phyloP scores from a whole-genome alignment of 1,140 invertebrate species.

The Saxidomus purpurata region DNA sequence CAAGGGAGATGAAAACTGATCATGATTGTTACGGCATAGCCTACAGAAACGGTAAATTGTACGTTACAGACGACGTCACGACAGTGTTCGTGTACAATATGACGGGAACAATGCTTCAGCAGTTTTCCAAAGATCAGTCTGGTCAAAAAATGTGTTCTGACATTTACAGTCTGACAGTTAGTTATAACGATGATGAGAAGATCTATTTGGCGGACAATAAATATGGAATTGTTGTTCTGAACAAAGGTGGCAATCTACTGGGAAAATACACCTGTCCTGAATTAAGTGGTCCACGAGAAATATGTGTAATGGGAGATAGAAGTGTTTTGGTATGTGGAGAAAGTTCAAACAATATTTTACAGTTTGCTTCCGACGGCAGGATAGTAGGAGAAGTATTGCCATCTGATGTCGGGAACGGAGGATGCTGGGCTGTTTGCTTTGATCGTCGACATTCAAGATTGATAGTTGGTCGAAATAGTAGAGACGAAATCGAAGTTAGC shows the following conservation, averaged over 20 bases:
- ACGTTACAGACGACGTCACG: neutral
- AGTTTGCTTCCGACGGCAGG: neutral
- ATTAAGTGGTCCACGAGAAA: neutral
- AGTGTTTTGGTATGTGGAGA: neutral
- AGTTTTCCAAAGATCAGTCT: neutral
- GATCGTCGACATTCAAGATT: neutral
- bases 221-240: neutral
- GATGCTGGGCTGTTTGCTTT: neutral
- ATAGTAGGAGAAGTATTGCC: neutral
- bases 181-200: neutral
- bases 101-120: neutral
- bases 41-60: neutral
- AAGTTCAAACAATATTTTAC: neutral
- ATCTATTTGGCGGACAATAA: neutral
- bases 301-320: neutral
- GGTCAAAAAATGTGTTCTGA: neutral
- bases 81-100: neutral
- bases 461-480: neutral
- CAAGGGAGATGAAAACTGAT: neutral
- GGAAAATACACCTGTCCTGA: neutral
- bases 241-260: neutral
- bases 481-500: neutral
- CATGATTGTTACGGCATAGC: neutral
- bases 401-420: neutral
- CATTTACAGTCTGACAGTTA: neutral